Conservation (phyloP, 1,140 invertebrate genomes). For the Brachionus manjavacas region DNA sequence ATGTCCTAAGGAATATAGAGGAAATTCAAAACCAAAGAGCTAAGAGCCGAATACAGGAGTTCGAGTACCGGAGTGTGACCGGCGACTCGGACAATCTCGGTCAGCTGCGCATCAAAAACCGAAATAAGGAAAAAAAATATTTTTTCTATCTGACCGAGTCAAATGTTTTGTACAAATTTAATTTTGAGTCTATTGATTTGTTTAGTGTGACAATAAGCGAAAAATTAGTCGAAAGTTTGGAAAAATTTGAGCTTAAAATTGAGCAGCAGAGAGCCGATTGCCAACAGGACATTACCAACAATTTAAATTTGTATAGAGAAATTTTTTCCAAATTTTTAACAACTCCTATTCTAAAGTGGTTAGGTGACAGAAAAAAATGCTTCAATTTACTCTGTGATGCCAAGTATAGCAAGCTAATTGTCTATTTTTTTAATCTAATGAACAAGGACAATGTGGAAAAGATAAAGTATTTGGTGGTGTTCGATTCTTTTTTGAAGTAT, state of each 20-base stretch:
- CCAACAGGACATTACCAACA: not conserved
- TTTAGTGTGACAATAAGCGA: not conserved
- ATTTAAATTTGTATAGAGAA: not conserved
- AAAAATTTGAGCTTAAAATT: not conserved
- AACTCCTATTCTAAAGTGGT: not conserved
- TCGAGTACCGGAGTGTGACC: not conserved
- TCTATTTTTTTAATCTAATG: not conserved
- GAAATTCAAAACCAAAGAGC: not conserved
- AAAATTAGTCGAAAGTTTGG: not conserved
- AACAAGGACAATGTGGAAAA: not conserved
- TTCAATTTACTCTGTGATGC: not conserved
- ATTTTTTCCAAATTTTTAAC: not conserved
- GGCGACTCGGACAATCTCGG: not conserved
- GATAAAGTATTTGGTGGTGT: not conserved
- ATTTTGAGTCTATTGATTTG: constrained; percentile 24
- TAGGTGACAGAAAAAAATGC: not conserved
- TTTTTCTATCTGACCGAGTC: not conserved
- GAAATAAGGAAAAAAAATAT: not conserved
- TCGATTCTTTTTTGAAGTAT: constrained; percentile 14
- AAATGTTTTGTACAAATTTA: constrained; percentile 8
- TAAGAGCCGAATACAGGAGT: not conserved
- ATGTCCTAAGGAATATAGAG: not conserved
- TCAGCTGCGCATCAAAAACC: not conserved
- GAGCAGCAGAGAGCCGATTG: not conserved
- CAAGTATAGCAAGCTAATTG: not conserved